Base-by-base conservation (phyloP, 2,888 invertebrate genomes). In the Quadroppia sp. region DNA sequence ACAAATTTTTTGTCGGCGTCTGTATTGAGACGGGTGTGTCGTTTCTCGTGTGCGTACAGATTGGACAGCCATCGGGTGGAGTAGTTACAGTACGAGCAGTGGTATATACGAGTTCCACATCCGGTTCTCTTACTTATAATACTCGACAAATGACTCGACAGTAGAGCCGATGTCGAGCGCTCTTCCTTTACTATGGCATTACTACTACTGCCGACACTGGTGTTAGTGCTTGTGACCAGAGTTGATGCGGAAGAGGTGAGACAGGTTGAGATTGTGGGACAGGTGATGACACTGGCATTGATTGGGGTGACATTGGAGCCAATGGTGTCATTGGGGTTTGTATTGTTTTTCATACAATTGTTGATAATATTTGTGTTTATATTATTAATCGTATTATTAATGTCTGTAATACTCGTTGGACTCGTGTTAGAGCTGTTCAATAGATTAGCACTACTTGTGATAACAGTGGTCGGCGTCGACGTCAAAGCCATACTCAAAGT, bases 11-110 rank as follows among this genome's bases (percentile, higher is more conserved):
- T 76, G 72, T 77, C 78, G 13, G 77, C 77, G 76, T 80, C 77
- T 76, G 77, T 79, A 76, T 75, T 81, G 72, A 77, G 80, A 77
- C 78, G 82, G 20, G 85, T 83, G 83, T 94, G 94, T 56, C 92
- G 90, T 79, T 92, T 88, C 82, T 95, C 94, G 84, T 95, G 95
- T 71, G 94, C 90, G 82, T 92, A 93, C 78, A 95, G 86, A 80
- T 94, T 91, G 73, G 94, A 93, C 80, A 94, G 86, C 81, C 93
- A 90, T 77, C 91, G 89, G 48, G 94, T 94, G 59, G 91, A 89
- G 82, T 94, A 95, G 73, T 90, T 89, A 82, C 95, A 95, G 81
- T 90, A 89, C 59, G 92, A 90, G 84, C 95, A 95, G 77, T 91
- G 90, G 83, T 94, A 94, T 76, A 89, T 89, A 83, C 92, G 80